Percentiles rank a stretch among this genome's conserved stretches.
Evolutionary conservation across 2,113 vertebrate species (phyloP).

Genomic region (Ursus arctos): DNA sequence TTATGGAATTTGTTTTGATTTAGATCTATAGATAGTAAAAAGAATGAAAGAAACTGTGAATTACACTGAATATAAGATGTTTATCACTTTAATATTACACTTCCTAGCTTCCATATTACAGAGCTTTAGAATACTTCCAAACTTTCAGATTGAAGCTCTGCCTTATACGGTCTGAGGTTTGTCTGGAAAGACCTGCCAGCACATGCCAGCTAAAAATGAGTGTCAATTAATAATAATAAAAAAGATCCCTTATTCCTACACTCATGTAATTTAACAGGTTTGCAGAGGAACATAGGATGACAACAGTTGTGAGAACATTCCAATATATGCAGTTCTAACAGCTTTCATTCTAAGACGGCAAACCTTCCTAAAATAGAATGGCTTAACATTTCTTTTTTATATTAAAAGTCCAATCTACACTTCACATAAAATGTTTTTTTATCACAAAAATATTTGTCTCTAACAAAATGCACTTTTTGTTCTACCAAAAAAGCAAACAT

Average conservation of each 20-base stretch:
- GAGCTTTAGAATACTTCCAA: slow-evolving; percentile 87
- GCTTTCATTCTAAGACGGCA: slow-evolving; percentile 86
- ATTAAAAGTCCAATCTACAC: slow-evolving; percentile 83
- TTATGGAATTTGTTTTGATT: slow-evolving; percentile 89
- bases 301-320: slow-evolving; percentile 85
- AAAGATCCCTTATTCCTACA: slow-evolving; percentile 84
- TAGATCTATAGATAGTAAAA: slow-evolving; percentile 87
- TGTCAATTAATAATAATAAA: slow-evolving; percentile 90
- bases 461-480: slow-evolving; percentile 82
- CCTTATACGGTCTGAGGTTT: slow-evolving; percentile 78
- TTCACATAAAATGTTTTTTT: slow-evolving; percentile 80
- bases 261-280: slow-evolving; percentile 87
- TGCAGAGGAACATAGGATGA: slow-evolving; percentile 81
- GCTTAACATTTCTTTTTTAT: slow-evolving; percentile 82
- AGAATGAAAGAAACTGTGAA: slow-evolving; percentile 89
- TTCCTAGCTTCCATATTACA: slow-evolving; percentile 83
- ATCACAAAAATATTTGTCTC: slow-evolving; percentile 84
- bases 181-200: slow-evolving; percentile 88
- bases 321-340: slow-evolving; percentile 82
- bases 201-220: slow-evolving; percentile 89
- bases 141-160: slow-evolving; percentile 85
- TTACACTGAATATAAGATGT: slow-evolving; percentile 86
- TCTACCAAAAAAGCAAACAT: slow-evolving; percentile 71
- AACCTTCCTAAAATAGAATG: slow-evolving; percentile 85
- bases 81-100: slow-evolving; percentile 90